Conservation (phyloP, 2,888 invertebrate species). For the Calameuta filiformis region DNA sequence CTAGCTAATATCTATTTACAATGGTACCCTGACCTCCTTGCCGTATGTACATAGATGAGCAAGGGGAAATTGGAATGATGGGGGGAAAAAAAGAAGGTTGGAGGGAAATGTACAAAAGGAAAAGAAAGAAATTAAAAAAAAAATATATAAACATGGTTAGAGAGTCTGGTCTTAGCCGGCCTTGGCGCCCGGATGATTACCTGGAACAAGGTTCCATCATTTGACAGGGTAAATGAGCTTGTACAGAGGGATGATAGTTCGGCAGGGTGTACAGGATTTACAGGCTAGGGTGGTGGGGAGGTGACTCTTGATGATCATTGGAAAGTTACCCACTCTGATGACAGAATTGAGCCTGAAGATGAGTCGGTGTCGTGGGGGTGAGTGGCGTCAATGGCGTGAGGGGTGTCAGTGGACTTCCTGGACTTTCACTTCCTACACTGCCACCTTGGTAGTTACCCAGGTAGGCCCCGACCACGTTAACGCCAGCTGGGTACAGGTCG, state of each 20-base stretch:
- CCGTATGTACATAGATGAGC: background rate
- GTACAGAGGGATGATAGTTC: too few species aligned
- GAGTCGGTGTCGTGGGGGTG: conserved; percentile 56
- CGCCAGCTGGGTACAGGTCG: conserved; percentile 45
- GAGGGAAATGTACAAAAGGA: conserved; percentile 1
- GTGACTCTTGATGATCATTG: background rate
- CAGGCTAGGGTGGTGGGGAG: too few species aligned
- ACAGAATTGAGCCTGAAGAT: conserved; percentile 55
- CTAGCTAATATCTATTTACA: background rate
- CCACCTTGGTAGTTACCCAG: conserved; percentile 53
- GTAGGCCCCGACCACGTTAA: conserved; percentile 54
- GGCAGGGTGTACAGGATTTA: background rate
- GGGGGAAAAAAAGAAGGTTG: background rate
- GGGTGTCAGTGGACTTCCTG: conserved; percentile 56
- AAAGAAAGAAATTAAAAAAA: background rate
- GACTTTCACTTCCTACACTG: conserved; percentile 57
- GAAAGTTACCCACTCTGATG: conserved; percentile 48
- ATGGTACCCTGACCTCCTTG: background rate
- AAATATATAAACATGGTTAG: background rate
- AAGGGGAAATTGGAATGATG: background rate
- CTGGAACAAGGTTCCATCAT: background rate
- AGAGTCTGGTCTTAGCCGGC: background rate
- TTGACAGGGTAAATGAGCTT: background rate
- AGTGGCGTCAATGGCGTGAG: conserved; percentile 54
- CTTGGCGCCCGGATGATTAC: background rate